Conservation (phyloP, 2,888 invertebrate genomes). For the Sycophila texana region DNA sequence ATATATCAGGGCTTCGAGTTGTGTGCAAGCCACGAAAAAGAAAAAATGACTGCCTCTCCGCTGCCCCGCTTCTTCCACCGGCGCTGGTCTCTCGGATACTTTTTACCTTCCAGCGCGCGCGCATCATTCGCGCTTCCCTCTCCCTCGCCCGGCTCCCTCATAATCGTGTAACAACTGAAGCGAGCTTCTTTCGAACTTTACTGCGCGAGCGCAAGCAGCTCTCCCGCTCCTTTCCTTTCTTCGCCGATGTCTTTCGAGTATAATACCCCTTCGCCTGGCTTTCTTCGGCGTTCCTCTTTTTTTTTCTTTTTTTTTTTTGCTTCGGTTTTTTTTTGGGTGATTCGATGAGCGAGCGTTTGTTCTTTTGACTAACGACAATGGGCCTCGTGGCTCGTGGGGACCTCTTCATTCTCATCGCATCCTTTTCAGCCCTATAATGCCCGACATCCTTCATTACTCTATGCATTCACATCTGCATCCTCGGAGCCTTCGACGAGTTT, state of each 20-base stretch:
- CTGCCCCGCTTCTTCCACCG: not conserved
- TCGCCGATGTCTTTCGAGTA: not conserved
- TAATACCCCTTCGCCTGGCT: not conserved
- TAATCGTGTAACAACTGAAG: conserved; percentile 43
- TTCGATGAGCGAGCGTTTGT: conserved; percentile 1
- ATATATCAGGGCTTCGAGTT: conserved; percentile 69
- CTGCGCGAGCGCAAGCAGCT: not conserved
- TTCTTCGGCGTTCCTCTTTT: not conserved
- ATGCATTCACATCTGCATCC: not conserved
- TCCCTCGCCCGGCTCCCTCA: conserved; percentile 14
- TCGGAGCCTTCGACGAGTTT: no score
- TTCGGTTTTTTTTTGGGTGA: not conserved
- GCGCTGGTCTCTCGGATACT: conserved; percentile 8
- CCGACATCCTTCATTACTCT: not conserved
- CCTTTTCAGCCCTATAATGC: not conserved
- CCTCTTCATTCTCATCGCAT: conserved; percentile 15
- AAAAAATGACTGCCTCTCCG: no score
- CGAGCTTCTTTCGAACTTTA: conserved; percentile 32
- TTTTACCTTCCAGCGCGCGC: conserved; percentile 13
- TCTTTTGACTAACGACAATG: conserved; percentile 28
- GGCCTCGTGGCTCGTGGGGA: not conserved
- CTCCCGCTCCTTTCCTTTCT: not conserved
- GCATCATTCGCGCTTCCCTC: conserved; percentile 19
- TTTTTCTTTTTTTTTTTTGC: not conserved
- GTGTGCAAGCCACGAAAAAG: not conserved